Percentiles rank a stretch among this genome's conserved stretches.
These are phyloP conservation scores for Myotis daubentonii DNA, from an alignment of 2,797 vertebrate genomes.

Conservation along the genomic window DNA sequence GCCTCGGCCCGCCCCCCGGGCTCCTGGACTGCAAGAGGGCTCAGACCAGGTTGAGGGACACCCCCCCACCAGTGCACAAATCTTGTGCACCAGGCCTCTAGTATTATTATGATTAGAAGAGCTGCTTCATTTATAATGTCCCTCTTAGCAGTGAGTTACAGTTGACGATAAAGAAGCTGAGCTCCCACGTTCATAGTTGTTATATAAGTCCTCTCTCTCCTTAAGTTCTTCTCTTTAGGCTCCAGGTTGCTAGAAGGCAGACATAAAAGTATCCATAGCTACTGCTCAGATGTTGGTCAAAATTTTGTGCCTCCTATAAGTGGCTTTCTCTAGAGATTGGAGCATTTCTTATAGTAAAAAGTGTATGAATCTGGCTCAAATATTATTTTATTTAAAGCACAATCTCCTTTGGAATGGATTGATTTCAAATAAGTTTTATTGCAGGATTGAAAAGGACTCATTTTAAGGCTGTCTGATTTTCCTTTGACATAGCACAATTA, in stretches of 20 bases:
- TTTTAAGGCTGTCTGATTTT: constrained; percentile 15
- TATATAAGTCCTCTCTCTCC: neutral
- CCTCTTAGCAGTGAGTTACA: neutral
- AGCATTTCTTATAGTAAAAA: neutral
- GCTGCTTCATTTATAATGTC: neutral
- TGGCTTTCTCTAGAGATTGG: neutral
- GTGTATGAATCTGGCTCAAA: neutral
- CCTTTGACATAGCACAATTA: neutral
- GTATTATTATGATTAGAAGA: constrained; percentile 14
- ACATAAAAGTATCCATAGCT: neutral
- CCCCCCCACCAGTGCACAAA: too few species aligned
- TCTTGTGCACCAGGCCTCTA: too few species aligned
- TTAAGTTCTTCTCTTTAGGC: neutral
- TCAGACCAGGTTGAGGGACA: too few species aligned
- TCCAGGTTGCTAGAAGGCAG: neutral
- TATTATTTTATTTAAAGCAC: constrained; percentile 53
- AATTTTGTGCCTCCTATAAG: neutral
- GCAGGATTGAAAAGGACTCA: neutral
- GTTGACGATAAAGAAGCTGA: neutral
- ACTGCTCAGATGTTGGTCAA: neutral
- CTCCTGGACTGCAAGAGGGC: too few species aligned
- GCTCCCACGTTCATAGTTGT: neutral
- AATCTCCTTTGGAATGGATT: neutral
- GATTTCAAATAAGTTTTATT: constrained; percentile 25
- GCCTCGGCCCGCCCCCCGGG: too few species aligned